These are phyloP conservation scores for Epizoanthus rinbou DNA, from an alignment of 92 coral and sea anemone genomes.

Conservation along the genomic window DNA sequence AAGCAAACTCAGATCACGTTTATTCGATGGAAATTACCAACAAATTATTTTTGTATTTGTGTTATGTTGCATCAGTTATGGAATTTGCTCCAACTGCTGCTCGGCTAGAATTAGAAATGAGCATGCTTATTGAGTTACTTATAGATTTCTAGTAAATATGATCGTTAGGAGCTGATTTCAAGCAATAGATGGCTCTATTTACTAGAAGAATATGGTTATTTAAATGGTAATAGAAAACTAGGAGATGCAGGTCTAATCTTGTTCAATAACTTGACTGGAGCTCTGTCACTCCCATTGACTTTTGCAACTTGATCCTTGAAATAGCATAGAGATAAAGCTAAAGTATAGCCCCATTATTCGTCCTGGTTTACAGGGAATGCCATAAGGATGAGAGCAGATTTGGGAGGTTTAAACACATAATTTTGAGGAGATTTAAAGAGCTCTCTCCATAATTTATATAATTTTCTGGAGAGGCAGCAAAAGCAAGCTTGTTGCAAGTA, in stretches of 20 bases:
- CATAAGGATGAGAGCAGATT: constrained; percentile 16
- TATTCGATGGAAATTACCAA: constrained; percentile 1
- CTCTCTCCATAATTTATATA: background rate
- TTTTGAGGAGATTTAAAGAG: background rate
- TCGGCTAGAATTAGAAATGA: background rate
- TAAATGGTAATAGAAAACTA: background rate
- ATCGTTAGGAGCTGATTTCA: background rate
- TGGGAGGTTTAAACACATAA: background rate
- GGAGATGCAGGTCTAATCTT: background rate
- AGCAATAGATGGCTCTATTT: background rate
- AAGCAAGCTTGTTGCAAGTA: too few relatives aligned
- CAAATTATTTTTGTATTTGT: background rate
- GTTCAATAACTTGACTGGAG: background rate
- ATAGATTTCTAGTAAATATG: background rate
- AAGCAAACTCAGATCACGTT: background rate
- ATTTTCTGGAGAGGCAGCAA: background rate
- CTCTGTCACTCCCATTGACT: constrained; percentile 4
- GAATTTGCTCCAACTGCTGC: constrained; percentile 5
- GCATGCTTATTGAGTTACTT: background rate
- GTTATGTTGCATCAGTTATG: constrained; percentile 7
- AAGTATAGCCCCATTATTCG: background rate
- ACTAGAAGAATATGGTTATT: background rate
- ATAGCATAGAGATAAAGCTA: background rate
- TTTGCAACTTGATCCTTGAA: constrained; percentile 14
- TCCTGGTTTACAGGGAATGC: constrained; percentile 7